Evolutionary conservation across 2,113 vertebrate genomes (phyloP), one percentile per base, ranked within the genome.

Genomic region (Chloropsis cyanopogon): DNA sequence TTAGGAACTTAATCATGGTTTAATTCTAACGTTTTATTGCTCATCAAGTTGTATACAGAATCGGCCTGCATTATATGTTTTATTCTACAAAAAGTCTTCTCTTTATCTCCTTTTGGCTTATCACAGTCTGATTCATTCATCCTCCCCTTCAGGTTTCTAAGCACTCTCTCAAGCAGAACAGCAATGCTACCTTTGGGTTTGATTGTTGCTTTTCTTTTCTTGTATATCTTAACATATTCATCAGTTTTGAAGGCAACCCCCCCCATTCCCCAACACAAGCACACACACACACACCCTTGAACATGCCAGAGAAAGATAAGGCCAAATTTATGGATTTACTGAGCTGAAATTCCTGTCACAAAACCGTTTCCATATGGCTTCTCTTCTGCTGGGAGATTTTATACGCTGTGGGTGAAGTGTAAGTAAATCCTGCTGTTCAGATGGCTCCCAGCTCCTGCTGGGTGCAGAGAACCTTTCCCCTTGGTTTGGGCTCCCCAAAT

Each of bases 251-350:
- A 90, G 85, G 64, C 87, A 86, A 14, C 23, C 41, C 50, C 47
- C 29, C 29, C 35, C 46, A 20, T 35, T 83, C 79, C 39, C 11
- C 79, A 86, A 11, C 49, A 53, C 68, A 49, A 56, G 44, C 12
- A 3, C 59, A 35, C 37, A 46, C 80, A 61, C 42, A 59, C 33
- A 59, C 66, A 64, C 80, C 42, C 60, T 79, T 41, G 65, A 79
- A 80, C 49, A 82, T 80, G 91, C 84, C 95, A 95, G 90, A 91
- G 85, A 47, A 68, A 85, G 82, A 91, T n/a, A 73, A 79, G 84
- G 88, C 93, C 95, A 96, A 92, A 95, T 88, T 92, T 82, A 81
- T 79, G 91, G 69, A 90, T 92, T 94, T 97, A 95, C 66, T 93
- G 70, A 44, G 7, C 87, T 94, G 69, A 93, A 94, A 90, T 85